Base-by-base conservation (phyloP, 2,888 invertebrate genomes). In the Athalia rosae region DNA sequence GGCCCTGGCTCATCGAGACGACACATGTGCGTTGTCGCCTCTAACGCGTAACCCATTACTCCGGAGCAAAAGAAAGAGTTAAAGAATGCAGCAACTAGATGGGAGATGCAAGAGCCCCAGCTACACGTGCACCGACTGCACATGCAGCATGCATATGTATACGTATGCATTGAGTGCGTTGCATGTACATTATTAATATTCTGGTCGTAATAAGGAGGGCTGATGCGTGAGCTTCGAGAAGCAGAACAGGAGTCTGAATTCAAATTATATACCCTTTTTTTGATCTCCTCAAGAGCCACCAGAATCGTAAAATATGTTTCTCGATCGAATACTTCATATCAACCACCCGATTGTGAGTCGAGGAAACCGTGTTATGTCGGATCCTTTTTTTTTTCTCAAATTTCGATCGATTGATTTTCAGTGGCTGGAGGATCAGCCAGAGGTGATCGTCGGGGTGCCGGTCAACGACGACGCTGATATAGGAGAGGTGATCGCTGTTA, bases 401-500 rank as follows among this genome's bases (percentile, higher is more conserved):
- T n/a, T n/a, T n/a, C 28, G 28, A 28, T 28, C 2, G 28, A 28
- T 28, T 28, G 28, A 28, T 43, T 69, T 77, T 48, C 41, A 77
- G 66, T 74, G 64, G 76, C 62, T 76, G 28, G 64, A 76, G 53
- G 76, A 76, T 43, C 63, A 76, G 64, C 64, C 53, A 11, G 64
- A 45, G 50, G 64, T 45, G 3, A 66, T 76, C 63, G 66, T 71
- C 61, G 78, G 78, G 63, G 76, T 64, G 9, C 67, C 79, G 58
- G 81, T 80, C 73, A 79, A 80, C 79, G 78, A 78, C 64, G 80
- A 80, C 45, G 67, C 76, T 64, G 77, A 62, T 41, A 41, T 64
- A 53, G 61, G 63, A 50, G 89, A 88, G 28, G 85, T 85, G 61
- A 84, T 73, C 47, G 76, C 86, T 69, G 85, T 86, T 77, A 87